Evolutionary conservation across 2,113 vertebrate species (phyloP), one percentile per base, ranked within the genome.

Genomic region (Saccopteryx bilineata): DNA sequence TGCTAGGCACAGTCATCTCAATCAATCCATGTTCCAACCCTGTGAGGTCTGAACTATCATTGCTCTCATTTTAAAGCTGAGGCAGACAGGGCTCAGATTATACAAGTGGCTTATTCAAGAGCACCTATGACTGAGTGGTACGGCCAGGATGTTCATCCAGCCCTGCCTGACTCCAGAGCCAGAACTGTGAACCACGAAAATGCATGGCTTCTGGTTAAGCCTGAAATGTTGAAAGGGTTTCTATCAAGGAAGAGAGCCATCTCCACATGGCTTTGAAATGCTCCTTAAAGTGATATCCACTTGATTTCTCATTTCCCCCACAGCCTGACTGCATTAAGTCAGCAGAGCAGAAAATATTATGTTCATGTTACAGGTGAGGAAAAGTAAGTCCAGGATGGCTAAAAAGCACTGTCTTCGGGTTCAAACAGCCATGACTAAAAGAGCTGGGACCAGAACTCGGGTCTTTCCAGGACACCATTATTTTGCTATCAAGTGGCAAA

Each of bases 261-360:
- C 61, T 72, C 12, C 39, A 58, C 14, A 52, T 69, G 63, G 33
- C 52, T 93, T 94, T 87, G 76, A 92, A 88, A 82, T 75, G 39
- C 33, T 91, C 87, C 75, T 95, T 72, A 91, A 94, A 90, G 61
- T 65, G 74, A 39, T 14, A 72, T 18, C 46, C 60, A 72, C 82
- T 56, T 68, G 21, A 46, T 60, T 39, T 93, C 33, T 88, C 78
- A 91, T 89, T 93, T 96, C 58, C 65, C 66, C 61, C 24, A 71
- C 83, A 88, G 46, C 33, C 58, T 66, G 56, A 88, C 28, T 39
- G 48, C 17, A n/a, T 52, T 54, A 86, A 85, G 46, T 87, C 72
- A 33, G 23, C 78, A 93, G n/a, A 80, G 54, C 31, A 74, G 8
- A 54, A 74, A 91, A 76, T 33, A 75, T 23, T 71, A 50, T 9